phyloP scores from a whole-genome alignment of 2,888 invertebrate genomes.

The Xestia c-nigrum region DNA sequence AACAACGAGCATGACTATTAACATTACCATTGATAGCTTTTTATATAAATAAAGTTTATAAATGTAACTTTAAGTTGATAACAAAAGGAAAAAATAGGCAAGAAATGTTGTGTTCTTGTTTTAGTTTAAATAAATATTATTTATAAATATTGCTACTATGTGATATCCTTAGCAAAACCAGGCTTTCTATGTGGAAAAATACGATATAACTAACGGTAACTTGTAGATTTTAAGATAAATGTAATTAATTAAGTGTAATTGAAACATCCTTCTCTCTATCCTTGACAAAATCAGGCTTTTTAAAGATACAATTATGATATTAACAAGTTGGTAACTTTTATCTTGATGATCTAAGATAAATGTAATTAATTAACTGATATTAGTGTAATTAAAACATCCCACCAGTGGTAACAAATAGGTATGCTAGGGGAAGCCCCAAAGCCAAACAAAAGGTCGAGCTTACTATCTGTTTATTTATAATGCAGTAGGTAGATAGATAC shows the following conservation, averaged over 20 bases:
- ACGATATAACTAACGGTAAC: background rate
- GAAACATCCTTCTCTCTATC: constrained; percentile 1
- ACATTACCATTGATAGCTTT: constrained; percentile 4
- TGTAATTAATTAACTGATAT: background rate
- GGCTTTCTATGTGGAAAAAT: background rate
- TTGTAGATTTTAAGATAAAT: constrained; percentile 9
- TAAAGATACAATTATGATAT: background rate
- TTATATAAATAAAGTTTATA: background rate
- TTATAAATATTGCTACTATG: background rate
- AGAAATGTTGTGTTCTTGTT: background rate
- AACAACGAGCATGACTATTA: background rate
- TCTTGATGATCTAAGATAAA: background rate
- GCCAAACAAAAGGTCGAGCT: background rate
- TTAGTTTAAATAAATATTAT: background rate
- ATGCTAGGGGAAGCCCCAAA: constrained; percentile 3
- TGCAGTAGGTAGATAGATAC: background rate
- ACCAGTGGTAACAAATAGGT: background rate
- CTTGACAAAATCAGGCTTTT: background rate
- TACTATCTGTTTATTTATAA: constrained; percentile 4
- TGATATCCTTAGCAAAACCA: background rate
- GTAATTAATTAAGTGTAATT: background rate
- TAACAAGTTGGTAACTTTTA: background rate
- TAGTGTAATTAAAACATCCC: background rate
- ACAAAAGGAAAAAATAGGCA: constrained; percentile 1
- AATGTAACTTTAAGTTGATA: background rate